Base-by-base conservation (phyloP, 2,113 vertebrate species). In the Caretta caretta region DNA sequence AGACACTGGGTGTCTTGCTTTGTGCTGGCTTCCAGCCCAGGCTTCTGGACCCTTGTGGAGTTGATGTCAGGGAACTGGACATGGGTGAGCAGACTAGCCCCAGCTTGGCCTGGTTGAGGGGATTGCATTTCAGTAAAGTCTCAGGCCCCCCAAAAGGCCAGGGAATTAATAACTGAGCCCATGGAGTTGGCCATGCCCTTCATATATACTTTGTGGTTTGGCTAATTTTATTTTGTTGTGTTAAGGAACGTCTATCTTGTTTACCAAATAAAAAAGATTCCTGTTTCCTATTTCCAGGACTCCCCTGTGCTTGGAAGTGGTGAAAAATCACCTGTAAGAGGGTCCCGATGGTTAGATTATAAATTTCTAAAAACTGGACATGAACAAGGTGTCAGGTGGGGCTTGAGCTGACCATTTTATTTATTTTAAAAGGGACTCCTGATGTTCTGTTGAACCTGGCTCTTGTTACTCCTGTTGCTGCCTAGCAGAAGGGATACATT, bases 61-160 rank as follows among this genome's bases (percentile, higher is more conserved):
- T 31, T 35, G 62, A 65, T 65, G 3, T 65, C 14, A 65, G 16
- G 14, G 14, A 29, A 65, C 29, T 65, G 59, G 31, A 65, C 29
- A 35, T 35, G 14, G 13, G 31, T 31, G 59, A 65, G 29, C 27
- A 62, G 29, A 65, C 7, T 65, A 65, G 29, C 35, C 14, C 62
- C 62, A 65, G 62, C 16, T 65, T 65, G 62, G 29, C 29, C 62
- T 35, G 56, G 25, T 57, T 57, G 5, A 57, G 95, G 93, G 96
- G 96, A 95, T 92, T 97, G 92, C 87, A 95, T 95, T 97, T 97
- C 97, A 97, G 90, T 96, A 97, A 97, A 97, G 96, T 96, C 93
- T 90, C 96, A 96, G 97, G 96, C 96, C 97, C 96, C 95, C 96
- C 95, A 96, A 93, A 96, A 95, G 95, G 95, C 95, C 94, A 95